Evolutionary conservation across 2,888 invertebrate species (phyloP), one percentile per base, ranked within the genome.

Genomic region (Lepidochrysops patricia): DNA sequence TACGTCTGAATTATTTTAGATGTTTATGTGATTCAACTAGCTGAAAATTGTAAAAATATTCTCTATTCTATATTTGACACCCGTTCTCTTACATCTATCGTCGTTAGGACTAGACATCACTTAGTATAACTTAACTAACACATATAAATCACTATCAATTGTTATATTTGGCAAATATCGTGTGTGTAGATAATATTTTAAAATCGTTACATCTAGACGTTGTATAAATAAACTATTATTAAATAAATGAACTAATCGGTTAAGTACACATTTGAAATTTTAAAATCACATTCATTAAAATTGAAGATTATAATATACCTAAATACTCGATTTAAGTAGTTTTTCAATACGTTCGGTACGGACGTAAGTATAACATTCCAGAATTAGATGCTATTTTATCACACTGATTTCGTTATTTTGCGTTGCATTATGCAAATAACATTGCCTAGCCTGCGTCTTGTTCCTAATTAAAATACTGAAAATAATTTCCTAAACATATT

Each of bases 1-100:
- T n/a, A 9, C 1, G 37, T 9, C 15, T 9, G 19, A 19, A 1
- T 12, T 34, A 13, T 1, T n/a, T n/a, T 34, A 32, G n/a, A n/a
- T n/a, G n/a, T 19, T 9, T 19, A 19, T 35, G 58, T 60, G 58
- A 12, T 23, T 59, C 23, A 62, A 61, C 25, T 50, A 50, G 34
- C 57, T 52, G 29, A 26, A 48, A 60, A 37, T 62, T 59, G 60
- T 32, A 58, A 61, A 64, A 62, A 54, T 60, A 58, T 57, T 59
- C 37, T 57, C 19, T 57, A 37, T 15, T 23, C 26, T 61, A 57
- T 7, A 49, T 61, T 61, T 61, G 61, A 61, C 61, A 61, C 61
- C 35, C 27, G 43, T 32, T 49, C 49, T 57, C 57, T 58, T 58
- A 61, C 1, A 54, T 48, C 27, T 50, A 37, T 29, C n/a, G 32